Base-by-base conservation (phyloP, 2,113 vertebrate species). In the Prunella fulvescens region DNA sequence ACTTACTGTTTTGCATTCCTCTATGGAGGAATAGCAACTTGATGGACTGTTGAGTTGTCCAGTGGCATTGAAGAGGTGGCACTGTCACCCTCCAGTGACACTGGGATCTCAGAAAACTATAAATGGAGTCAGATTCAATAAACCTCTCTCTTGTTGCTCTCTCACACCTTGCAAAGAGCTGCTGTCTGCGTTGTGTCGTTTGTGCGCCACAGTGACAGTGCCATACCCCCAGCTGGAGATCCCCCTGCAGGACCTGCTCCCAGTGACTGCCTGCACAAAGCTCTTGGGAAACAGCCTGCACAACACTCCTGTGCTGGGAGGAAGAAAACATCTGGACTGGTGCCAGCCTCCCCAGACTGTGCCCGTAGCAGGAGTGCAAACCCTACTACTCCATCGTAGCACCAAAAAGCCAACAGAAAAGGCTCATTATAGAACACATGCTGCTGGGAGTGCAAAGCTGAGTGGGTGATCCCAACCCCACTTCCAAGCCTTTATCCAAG, bases 391-490 rank as follows among this genome's bases (percentile, higher is more conserved):
- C 72, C 7, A 8, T 17, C 67, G 72, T 95, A 94, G 77, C 82
- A 96, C 91, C 86, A 83, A 39, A 50, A 53, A 80, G 42, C 67
- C 92, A 90, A 83, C 51, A 51, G 20, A 66, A 76, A 4, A 1
- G 4, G 51, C 92, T 97, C 33, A 0, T 81, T 95, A 91, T 67
- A 96, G 96, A 88, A 94, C 86, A 94, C 29, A 2, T 5, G 3
- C 65, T 0, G 4, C 77, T 1, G 1, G 42, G 54, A 91, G 45
- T 0, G 5, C 88, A 73, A 47, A 80, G 80, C 82, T 97, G 96
- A 96, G 96, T 97, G 96, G 96, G 96, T 95, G 96, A 95, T 96
- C 64, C 91, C 92, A 88, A 83, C 80, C 88, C 95, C 88, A 96
- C 40, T 92, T 88, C 86, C 88, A 93, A 97, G 86, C 94, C 91